Conservation (phyloP, 2,888 invertebrate genomes). For the Eledone cirrhosa region DNA sequence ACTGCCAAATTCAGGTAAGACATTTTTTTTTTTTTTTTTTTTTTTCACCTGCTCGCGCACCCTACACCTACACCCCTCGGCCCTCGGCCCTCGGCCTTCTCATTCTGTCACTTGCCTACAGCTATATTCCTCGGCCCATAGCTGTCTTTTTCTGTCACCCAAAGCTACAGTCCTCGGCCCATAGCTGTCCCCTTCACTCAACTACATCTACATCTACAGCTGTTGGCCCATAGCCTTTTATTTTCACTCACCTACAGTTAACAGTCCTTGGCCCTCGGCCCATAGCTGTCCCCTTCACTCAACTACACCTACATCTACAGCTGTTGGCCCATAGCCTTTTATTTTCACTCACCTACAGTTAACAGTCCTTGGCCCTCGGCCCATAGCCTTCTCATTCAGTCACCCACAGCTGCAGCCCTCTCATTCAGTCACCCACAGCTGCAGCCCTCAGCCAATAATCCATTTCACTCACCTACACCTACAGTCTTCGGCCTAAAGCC, state of each 20-base stretch:
- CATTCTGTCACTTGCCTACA: not conserved
- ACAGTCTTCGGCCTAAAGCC: too few species aligned
- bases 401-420: too few species aligned
- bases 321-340: not conserved
- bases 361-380: not conserved
- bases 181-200: not conserved
- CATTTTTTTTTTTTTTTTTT: too few species aligned
- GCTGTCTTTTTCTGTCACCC: not conserved
- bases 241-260: not conserved
- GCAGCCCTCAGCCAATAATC: too few species aligned
- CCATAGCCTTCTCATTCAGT: too few species aligned
- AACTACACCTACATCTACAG: not conserved
- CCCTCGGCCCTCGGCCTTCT: not conserved
- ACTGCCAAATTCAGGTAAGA: constrained; percentile 87
- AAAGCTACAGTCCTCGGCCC: not conserved
- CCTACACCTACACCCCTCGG: not conserved
- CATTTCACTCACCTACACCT: too few species aligned
- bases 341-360: not conserved
- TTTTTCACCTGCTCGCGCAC: not conserved
- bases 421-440: too few species aligned
- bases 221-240: too few species aligned
- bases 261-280: not conserved
- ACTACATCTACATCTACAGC: not conserved
- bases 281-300: not conserved
- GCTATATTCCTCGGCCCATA: not conserved